Evolutionary conservation across 2,797 vertebrate species (phyloP), one percentile per base, ranked within the genome.

Genomic region (Ambastaia sidthimunki): DNA sequence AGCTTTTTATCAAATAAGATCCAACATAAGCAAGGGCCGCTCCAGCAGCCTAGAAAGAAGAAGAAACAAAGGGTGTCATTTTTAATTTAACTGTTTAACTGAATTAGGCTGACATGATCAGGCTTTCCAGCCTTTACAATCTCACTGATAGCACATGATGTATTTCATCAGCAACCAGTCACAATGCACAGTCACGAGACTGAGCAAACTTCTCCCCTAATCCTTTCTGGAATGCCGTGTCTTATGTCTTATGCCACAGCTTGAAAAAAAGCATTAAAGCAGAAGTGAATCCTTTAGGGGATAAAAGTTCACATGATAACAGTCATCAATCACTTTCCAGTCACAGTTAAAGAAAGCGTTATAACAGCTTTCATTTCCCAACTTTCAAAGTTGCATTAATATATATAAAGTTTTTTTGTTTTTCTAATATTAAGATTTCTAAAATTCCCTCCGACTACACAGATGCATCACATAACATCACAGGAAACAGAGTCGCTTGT

Each of bases 21-120:
- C 94, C 95, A 0, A 97, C 94, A 9, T 96, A 97, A 47, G 91
- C 86, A 71, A 98, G 85, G 0, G 80, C 93, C 0, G 84, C 94
- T 70, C 93, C 96, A 60, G 95, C 94, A 31, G 85, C 95, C 96
- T 98, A 87, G 10, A 83, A 77, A 0, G 75, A 25, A 6, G 6
- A 16, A 74, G 77, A 76, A 21, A 55, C 11, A 4, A 71, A n/a
- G 3, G 44, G 28, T 7, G 34, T 6, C 16, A 18, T 18, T 63
- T 60, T 25, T 31, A 12, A 23, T 31, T 28, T 16, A 62, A 63
- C 16, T 13, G 18, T 25, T 28, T 21, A 60, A 28, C 23, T 31
- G 34, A 7, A 7, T 7, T 37, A 7, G 34, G 34, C 6, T 37
- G 34, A 37, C 34, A 37, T 37, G 6, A 37, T 37, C 34, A 7